phyloP scores from a whole-genome alignment of 2,113 vertebrate genomes.

The Coracopsis vasa region DNA sequence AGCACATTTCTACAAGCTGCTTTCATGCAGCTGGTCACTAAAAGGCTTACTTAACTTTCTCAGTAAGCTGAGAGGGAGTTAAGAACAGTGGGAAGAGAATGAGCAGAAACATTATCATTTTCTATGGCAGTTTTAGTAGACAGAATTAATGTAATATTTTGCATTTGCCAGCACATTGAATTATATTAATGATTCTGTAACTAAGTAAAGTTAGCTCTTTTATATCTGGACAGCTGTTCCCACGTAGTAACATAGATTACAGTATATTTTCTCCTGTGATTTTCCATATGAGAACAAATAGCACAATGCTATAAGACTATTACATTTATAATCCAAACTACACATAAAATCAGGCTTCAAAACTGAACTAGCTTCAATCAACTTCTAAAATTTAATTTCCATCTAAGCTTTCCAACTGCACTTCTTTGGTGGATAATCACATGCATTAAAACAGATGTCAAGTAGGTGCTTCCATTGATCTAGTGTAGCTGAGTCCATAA shows the following conservation, averaged over 20 bases:
- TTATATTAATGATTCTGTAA: neutral
- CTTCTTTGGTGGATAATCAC: neutral
- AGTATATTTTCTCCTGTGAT: neutral
- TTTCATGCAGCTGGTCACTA: neutral
- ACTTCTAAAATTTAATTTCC: neutral
- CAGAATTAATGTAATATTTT: neutral
- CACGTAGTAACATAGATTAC: neutral
- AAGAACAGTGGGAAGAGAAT: neutral
- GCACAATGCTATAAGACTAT: neutral
- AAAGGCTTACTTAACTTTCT: neutral
- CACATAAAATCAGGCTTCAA: neutral
- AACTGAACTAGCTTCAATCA: neutral
- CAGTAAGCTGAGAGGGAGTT: neutral
- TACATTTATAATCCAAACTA: neutral
- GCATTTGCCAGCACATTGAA: neutral
- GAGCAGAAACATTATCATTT: neutral
- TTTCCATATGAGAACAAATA: neutral
- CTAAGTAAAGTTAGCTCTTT: neutral
- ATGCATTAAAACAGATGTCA: neutral
- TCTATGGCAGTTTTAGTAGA: neutral
- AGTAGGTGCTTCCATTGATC: neutral
- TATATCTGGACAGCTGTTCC: neutral
- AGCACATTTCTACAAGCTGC: neutral
- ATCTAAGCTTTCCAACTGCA: neutral
- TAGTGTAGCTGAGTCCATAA: neutral